A percentile compares a stretch with the other conserved stretches of the same genome.
phyloP scores from a whole-genome alignment of 1,140 invertebrate genomes.

The Pseudomyrmex flavicornis region DNA sequence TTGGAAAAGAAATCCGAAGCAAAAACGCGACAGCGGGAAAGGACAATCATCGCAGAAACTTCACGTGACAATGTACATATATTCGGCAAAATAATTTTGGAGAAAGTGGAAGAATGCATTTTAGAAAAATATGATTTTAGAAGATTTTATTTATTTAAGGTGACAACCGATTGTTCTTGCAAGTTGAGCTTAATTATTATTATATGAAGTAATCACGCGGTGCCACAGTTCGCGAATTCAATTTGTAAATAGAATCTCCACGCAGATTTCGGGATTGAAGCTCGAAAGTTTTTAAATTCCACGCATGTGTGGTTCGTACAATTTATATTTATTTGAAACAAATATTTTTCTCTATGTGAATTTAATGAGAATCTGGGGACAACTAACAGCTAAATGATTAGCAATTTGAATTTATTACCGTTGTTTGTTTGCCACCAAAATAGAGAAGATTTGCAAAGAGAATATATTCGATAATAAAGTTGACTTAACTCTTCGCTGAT shows the following conservation, averaged over 20 bases:
- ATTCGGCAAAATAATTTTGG: not conserved
- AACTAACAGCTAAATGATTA: not conserved
- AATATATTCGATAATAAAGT: not conserved
- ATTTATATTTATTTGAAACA: constrained; percentile 31
- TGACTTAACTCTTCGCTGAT: not conserved
- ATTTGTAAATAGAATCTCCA: constrained; percentile 30
- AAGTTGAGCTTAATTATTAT: constrained; percentile 44
- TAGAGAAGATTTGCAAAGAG: not conserved
- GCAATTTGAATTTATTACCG: not conserved
- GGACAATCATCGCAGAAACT: not conserved
- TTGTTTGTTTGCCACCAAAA: not conserved
- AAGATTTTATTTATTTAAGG: constrained; percentile 40
- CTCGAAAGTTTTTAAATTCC: not conserved
- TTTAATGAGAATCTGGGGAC: not conserved
- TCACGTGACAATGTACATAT: constrained; percentile 2
- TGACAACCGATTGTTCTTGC: constrained; percentile 38
- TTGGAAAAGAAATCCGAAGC: constrained; percentile 28
- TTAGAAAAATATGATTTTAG: not conserved
- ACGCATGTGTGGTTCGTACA: no score
- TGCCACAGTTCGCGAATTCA: not conserved
- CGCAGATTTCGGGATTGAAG: not conserved
- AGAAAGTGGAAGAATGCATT: constrained; percentile 7
- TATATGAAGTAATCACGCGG: not conserved
- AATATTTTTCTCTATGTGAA: not conserved
- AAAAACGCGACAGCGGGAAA: not conserved